phyloP scores from a whole-genome alignment of 2,797 vertebrate genomes.

The Bovichtus variegatus region DNA sequence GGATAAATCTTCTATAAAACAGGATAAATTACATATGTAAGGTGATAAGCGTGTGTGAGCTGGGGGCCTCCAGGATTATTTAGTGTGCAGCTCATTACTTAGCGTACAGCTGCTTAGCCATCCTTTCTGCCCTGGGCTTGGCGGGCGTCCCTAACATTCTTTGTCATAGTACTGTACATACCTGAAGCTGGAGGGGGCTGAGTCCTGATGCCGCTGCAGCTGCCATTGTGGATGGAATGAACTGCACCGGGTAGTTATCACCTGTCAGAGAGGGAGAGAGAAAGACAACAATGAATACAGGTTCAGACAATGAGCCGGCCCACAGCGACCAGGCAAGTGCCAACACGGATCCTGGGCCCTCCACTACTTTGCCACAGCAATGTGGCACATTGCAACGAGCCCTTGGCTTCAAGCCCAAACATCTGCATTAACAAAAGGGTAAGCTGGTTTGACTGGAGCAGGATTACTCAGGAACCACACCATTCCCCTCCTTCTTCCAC shows the following conservation, averaged over 20 bases:
- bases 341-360: conserved; percentile 87
- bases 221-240: conserved; percentile 99
- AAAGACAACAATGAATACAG: conserved; percentile 94
- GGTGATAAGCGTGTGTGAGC: conserved; percentile 91
- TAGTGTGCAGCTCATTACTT: conserved; percentile 94
- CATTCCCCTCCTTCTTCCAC: conserved; percentile 55
- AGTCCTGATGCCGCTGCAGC: conserved; percentile 99
- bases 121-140: conserved; percentile 90
- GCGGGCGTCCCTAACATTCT: conserved; percentile 90
- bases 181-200: conserved; percentile 99
- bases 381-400: conserved; percentile 81
- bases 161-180: conserved; percentile 94
- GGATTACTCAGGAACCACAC: conserved; percentile 84
- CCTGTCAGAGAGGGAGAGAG: conserved; percentile 90
- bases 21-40: conserved; percentile 86
- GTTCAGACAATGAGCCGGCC: conserved; percentile 97
- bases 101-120: conserved; percentile 95
- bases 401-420: conserved; percentile 91
- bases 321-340: conserved; percentile 91
- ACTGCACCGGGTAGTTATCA: conserved; percentile 99
- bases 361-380: conserved; percentile 76
- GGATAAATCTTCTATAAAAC: conserved; percentile 80
- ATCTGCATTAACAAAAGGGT: conserved; percentile 97
- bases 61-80: conserved; percentile 89
- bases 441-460: conserved; percentile 87